Evolutionary conservation across 1,140 invertebrate genomes (phyloP), one percentile per base, ranked within the genome.

Genomic region (Caerostris darwini): DNA sequence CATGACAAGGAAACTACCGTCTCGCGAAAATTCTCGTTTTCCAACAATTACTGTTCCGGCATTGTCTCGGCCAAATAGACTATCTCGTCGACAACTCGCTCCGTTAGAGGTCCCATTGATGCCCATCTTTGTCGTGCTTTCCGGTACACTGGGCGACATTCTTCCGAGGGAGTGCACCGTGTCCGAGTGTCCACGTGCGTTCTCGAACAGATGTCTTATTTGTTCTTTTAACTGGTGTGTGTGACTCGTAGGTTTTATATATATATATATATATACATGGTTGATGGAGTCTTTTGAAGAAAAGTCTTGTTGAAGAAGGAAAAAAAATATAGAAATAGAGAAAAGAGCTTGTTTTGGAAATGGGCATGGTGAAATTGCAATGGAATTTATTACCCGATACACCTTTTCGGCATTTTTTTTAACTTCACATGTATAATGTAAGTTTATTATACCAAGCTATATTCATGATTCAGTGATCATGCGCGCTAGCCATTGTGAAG

Each of bases 11-110:
- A 77, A 50, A 50, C 34, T 12, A 12, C 53, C 34, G 19, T 77
- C 71, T 77, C 14, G 71, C 61, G n/a, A 77, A 77, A 77, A 53
- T 50, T 77, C 50, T 12, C 7, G 14, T 77, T 77, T 77, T 77
- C 71, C 71, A 50, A 34, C 71, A 53, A 50, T 77, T 77, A 34
- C 14, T 77, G 3, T 14, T 50, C 4, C 50, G 7, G 3, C 34
- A 77, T 77, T 77, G 71, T 77, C 19, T 34, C 7, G 10, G 50
- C 19, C 71, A 77, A 77, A 77, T 77, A 77, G 71, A 77, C 34
- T 77, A 50, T 53, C 12, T 10, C 71, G 10, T 12, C 12, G 71
- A 7, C 19, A 77, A 77, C 10, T 5, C 4, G 61, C 34, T 34
- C 34, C 34, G 34, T 34, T 34, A 34, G 34, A 34, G 67, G 71